These are phyloP conservation scores for Ptilodon capucinus DNA, from an alignment of 2,888 invertebrate species.

Conservation along the genomic window DNA sequence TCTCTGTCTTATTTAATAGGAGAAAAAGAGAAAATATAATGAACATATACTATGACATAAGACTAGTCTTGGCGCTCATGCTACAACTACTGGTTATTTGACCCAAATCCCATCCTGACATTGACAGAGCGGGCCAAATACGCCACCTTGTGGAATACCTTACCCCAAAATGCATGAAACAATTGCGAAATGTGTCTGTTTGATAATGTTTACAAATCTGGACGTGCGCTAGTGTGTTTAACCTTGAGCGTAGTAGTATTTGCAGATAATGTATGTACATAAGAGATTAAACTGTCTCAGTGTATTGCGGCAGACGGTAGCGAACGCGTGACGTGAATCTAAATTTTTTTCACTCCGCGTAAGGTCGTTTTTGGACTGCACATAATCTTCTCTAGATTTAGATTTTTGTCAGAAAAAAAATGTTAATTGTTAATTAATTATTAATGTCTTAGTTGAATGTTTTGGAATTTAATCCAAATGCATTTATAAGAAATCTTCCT, in stretches of 20 bases:
- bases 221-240: conserved; percentile 41
- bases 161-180: conserved; percentile 29
- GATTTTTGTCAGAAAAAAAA: no score
- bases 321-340: conserved; percentile 37
- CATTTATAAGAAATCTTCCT: no score
- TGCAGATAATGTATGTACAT: conserved; percentile 23
- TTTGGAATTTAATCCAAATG: no score
- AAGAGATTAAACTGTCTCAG: conserved; percentile 45
- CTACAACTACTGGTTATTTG: conserved; percentile 17
- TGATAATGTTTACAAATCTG: conserved; percentile 44
- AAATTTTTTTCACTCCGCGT: conserved; percentile 27
- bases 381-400: neutral
- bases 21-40: no score
- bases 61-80: no score
- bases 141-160: conserved; percentile 35
- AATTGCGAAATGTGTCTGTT: conserved; percentile 31
- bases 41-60: no score
- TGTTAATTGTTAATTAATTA: no score
- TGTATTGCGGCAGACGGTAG: conserved; percentile 31
- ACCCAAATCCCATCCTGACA: conserved; percentile 42
- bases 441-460: no score
- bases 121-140: conserved; percentile 49
- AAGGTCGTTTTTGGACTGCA: conserved; percentile 12
- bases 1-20: no score
- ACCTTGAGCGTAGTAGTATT: conserved; percentile 37